Evolutionary conservation across 2,888 invertebrate species (phyloP), one percentile per base, ranked within the genome.

Genomic region (Sabatieria punctata): DNA sequence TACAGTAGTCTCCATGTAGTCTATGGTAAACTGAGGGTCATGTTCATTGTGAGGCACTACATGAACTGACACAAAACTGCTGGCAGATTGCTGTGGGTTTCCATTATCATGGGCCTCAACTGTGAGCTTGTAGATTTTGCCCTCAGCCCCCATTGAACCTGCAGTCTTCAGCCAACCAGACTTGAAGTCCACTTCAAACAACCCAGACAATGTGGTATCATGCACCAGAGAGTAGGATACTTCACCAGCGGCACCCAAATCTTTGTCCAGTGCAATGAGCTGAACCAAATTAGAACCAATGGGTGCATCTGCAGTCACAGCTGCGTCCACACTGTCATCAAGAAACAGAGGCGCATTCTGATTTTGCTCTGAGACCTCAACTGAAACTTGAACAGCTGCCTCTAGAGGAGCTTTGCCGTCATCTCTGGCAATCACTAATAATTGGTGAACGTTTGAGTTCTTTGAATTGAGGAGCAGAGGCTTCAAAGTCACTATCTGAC

Each of bases 311-410:
- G 30, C 46, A 18, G 26, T 59, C 1, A 66, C 62, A 4, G 63
- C 60, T 11, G 57, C 55, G 38, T 53, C 52, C 49, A 65, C 65
- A n/a, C 45, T 46, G 27, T 3, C 68, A 42, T 77, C 71, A 55
- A 78, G 77, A 63, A 91, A 91, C 60, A 76, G 77, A 0, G 91
- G 91, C 6, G 84, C 77, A 65, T 86, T 83, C 63, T 88, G 85
- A 65, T 91, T 89, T 3, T 85, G 84, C 65, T 89, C 86, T 0
- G 86, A 82, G 1, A 91, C 79, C 61, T 82, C 85, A 25, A 91
- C 79, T 38, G 80, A 79, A 0, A 89, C 80, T n/a, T n/a, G n/a
- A n/a, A n/a, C n/a, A n/a, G n/a, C n/a, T n/a, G n/a, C n/a, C n/a
- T n/a, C n/a, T n/a, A n/a, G n/a, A n/a, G n/a, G n/a, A n/a, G n/a